A percentile compares a stretch with the other conserved stretches of the same genome.
phyloP scores from a whole-genome alignment of 2,888 invertebrate species.

The Hypolimnas misippus region DNA sequence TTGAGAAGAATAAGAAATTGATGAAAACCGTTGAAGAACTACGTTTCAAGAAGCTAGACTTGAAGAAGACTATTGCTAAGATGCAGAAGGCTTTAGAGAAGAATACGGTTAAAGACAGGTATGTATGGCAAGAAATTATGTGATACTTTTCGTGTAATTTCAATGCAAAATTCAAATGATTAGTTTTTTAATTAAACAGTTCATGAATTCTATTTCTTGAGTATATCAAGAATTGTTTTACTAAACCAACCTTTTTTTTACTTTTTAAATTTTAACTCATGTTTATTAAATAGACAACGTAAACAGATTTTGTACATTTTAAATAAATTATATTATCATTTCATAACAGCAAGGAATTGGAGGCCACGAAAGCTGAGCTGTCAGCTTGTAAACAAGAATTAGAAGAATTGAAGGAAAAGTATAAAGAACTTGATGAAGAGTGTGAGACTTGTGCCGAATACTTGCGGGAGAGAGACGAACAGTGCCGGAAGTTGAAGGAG shows the following conservation, averaged over 20 bases:
- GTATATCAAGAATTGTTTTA: too few species aligned
- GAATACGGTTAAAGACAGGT: conserved; percentile 45
- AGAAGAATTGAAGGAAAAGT: conserved; percentile 58
- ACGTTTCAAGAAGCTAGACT: conserved; percentile 78
- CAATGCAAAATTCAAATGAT: too few species aligned
- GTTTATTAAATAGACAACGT: too few species aligned
- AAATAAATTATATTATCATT: too few species aligned
- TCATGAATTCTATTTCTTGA: too few species aligned
- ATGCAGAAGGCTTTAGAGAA: conserved; percentile 68
- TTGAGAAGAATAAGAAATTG: conserved; percentile 75
- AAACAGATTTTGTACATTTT: too few species aligned
- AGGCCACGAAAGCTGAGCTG: conserved; percentile 60
- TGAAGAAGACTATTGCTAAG: conserved; percentile 61
- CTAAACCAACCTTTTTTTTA: too few species aligned
- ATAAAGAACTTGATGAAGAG: conserved; percentile 74
- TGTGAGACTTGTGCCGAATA: conserved; percentile 72
- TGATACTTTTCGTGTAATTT: too few species aligned
- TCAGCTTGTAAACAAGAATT: conserved; percentile 60
- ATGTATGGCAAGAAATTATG: neutral
- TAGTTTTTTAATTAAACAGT: too few species aligned
- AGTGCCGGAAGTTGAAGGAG: conserved; percentile 59
- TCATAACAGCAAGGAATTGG: conserved; percentile 63
- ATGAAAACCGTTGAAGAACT: conserved; percentile 71
- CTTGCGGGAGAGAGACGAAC: conserved; percentile 63
- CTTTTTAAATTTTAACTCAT: too few species aligned